Conservation (phyloP, 2,113 vertebrate genomes). For the Gadus macrocephalus region DNA sequence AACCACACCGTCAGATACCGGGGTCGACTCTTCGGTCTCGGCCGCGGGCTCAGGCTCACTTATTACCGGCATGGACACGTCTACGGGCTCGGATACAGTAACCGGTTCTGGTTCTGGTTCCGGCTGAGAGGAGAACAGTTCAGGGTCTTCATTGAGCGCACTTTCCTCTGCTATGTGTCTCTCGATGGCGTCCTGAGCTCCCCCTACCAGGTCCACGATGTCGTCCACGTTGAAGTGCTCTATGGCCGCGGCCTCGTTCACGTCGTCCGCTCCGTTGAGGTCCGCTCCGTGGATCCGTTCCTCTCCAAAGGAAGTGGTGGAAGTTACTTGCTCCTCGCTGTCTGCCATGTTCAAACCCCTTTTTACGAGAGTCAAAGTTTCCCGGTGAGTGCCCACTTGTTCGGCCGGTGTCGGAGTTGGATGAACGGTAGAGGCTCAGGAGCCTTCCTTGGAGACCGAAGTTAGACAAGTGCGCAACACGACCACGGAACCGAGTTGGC, state of each 20-base stretch:
- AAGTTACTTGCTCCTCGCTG: constrained; percentile 61
- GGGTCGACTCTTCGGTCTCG: not conserved
- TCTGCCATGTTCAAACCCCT: constrained; percentile 67
- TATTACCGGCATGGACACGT: not conserved
- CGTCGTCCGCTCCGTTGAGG: constrained; percentile 17
- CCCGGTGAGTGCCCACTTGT: not conserved
- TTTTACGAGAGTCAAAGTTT: not conserved
- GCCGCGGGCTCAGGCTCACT: no score
- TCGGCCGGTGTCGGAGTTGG: constrained; percentile 14
- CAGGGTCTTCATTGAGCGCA: constrained; percentile 26
- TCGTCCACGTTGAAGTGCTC: constrained; percentile 52
- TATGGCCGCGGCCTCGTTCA: constrained; percentile 18
- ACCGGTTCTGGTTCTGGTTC: constrained; percentile 4
- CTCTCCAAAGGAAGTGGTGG: constrained; percentile 54
- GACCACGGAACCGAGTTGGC: constrained; percentile 29
- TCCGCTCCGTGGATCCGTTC: constrained; percentile 50
- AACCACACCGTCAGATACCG: not conserved
- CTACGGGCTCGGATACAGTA: not conserved
- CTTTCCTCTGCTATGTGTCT: constrained; percentile 55
- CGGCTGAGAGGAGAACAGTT: not conserved
- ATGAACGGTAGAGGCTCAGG: constrained; percentile 11
- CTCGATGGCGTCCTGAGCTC: constrained; percentile 60
- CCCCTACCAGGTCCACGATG: constrained; percentile 70
- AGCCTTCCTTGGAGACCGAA: constrained; percentile 4
- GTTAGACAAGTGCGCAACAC: constrained; percentile 46